Percentiles rank a stretch among this genome's conserved stretches.
phyloP scores from a whole-genome alignment of 2,888 invertebrate species.

The Microctonus hyperodae region DNA sequence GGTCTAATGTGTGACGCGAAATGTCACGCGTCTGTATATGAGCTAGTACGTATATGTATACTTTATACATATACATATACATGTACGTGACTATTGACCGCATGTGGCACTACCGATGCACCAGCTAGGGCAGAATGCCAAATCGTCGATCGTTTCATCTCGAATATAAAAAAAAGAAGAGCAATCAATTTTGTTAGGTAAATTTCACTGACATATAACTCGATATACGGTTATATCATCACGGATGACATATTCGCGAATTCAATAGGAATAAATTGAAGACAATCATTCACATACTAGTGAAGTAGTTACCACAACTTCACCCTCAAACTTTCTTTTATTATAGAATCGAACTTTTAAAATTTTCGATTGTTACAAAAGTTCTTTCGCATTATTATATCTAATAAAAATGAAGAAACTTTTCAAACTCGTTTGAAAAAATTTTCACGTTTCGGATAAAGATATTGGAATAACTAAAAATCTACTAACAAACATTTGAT shows the following conservation, averaged over 20 bases:
- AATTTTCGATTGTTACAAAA: not conserved
- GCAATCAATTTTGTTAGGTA: not conserved
- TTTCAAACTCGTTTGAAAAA: constrained; percentile 27
- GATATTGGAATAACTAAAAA: constrained; percentile 52
- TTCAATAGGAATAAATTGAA: constrained; percentile 48
- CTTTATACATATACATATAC: too few species aligned
- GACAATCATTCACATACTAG: too few species aligned
- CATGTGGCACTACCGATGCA: constrained; percentile 2
- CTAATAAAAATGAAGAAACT: constrained; percentile 52
- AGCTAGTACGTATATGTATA: constrained; percentile 14
- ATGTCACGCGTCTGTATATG: not conserved
- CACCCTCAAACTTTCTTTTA: too few species aligned
- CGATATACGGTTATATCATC: not conserved
- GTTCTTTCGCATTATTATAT: not conserved
- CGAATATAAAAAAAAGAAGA: constrained; percentile 1
- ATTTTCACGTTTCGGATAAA: constrained; percentile 38
- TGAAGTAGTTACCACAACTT: too few species aligned
- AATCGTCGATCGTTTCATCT: constrained; percentile 32
- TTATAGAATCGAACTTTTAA: too few species aligned
- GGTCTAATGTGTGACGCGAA: not conserved
- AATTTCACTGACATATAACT: not conserved
- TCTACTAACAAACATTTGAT: not conserved
- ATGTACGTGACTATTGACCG: constrained; percentile 35
- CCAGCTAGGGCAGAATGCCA: constrained; percentile 35
- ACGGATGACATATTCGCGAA: constrained; percentile 16